Percentiles rank a stretch among this genome's conserved stretches.
phyloP scores from a whole-genome alignment of 1,140 invertebrate species.

The Tyrophagus putrescentiae region DNA sequence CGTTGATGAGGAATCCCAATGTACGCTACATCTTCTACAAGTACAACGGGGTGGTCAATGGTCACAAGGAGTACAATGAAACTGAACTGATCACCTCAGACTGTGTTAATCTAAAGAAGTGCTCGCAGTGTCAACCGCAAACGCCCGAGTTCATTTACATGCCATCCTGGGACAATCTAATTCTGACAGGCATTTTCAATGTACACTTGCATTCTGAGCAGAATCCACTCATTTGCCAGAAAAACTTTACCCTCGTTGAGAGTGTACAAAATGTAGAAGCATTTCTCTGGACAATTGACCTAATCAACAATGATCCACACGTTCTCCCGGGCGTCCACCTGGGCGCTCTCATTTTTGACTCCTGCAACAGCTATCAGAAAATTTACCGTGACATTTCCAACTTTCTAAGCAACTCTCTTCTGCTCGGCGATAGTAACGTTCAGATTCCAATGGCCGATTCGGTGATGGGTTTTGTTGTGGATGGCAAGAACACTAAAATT shows the following conservation, averaged over 20 bases:
- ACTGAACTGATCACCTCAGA: constrained; percentile 5
- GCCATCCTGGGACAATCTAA: constrained; percentile 25
- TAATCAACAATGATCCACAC: constrained; percentile 33
- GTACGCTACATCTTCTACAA: constrained; percentile 15
- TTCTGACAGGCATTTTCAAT: constrained; percentile 29
- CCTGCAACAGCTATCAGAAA: constrained; percentile 31
- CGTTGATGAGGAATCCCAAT: constrained; percentile 15
- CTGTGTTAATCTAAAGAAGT: constrained; percentile 17
- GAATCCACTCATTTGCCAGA: constrained; percentile 32
- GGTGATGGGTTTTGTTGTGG: constrained; percentile 28
- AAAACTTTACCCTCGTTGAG: constrained; percentile 10
- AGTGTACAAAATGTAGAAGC: constrained; percentile 34
- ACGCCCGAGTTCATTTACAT: constrained; percentile 18
- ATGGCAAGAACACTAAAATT: constrained; percentile 21
- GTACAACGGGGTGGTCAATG: constrained; percentile 1
- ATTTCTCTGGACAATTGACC: constrained; percentile 37
- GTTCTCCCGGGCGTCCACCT: constrained; percentile 29
- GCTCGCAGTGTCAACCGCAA: constrained; percentile 13
- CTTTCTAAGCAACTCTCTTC: constrained; percentile 25
- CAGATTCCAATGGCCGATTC: constrained; percentile 26
- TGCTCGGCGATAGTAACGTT: constrained; percentile 19
- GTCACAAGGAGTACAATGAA: constrained; percentile 10
- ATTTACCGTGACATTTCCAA: constrained; percentile 28
- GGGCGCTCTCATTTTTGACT: constrained; percentile 31
- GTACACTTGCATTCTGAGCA: constrained; percentile 26